Percentiles rank a stretch among this genome's conserved stretches.
phyloP scores from a whole-genome alignment of 2,888 invertebrate genomes.

The Acheta domesticus region DNA sequence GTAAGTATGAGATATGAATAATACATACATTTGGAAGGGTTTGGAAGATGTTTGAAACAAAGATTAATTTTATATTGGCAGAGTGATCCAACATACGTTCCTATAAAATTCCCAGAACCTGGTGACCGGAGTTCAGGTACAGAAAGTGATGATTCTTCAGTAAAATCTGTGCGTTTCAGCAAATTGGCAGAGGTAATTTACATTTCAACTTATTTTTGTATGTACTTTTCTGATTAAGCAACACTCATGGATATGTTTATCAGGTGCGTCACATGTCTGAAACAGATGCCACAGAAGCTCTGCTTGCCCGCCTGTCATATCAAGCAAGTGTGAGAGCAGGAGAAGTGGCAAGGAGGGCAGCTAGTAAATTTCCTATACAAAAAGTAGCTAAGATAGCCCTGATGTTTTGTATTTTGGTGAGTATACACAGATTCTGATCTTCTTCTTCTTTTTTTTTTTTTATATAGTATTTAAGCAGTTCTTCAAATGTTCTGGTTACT shows the following conservation, averaged over 20 bases:
- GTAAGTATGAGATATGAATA: constrained; percentile 47
- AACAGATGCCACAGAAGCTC: constrained; percentile 86
- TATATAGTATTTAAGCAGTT: no score
- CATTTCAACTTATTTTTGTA: neutral
- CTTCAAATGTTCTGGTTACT: no score
- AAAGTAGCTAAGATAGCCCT: constrained; percentile 80
- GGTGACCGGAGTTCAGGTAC: constrained; percentile 65
- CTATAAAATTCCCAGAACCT: constrained; percentile 73
- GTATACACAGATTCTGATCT: constrained; percentile 41
- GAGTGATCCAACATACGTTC: constrained; percentile 90
- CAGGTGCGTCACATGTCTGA: constrained; percentile 84
- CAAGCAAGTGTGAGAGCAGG: constrained; percentile 83
- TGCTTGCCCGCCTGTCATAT: constrained; percentile 90
- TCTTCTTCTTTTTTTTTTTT: no score
- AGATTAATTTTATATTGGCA: constrained; percentile 44
- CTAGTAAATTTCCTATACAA: constrained; percentile 70
- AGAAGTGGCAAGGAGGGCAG: constrained; percentile 70
- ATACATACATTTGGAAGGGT: no score
- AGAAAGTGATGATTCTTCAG: constrained; percentile 80
- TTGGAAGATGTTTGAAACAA: no score
- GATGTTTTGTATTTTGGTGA: constrained; percentile 80
- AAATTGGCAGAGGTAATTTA: constrained; percentile 72
- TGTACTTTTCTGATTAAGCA: neutral
- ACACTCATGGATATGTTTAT: neutral
- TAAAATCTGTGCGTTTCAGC: constrained; percentile 84